Evolutionary conservation across 2,113 vertebrate species (phyloP).

Genomic region (Eonycteris spelaea): DNA sequence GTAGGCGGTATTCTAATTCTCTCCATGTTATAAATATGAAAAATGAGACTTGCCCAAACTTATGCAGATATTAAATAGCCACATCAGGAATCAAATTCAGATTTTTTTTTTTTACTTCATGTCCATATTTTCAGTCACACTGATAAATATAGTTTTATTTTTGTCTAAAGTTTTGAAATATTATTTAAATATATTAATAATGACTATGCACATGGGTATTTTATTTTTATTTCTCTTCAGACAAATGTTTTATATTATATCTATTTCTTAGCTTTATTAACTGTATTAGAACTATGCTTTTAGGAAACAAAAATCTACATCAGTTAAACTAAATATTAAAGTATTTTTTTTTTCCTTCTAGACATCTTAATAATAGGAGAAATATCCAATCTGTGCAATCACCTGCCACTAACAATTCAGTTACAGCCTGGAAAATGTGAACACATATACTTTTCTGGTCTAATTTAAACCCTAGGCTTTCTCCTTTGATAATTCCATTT

Average conservation of each 20-base stretch:
- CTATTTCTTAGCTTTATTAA: background rate
- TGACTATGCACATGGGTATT: background rate
- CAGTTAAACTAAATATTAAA: background rate
- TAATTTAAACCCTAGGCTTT: constrained; percentile 15
- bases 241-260: background rate
- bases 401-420: background rate
- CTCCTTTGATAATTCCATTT: background rate
- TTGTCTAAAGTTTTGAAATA: background rate
- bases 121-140: background rate
- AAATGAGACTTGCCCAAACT: background rate
- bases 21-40: background rate
- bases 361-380: background rate
- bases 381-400: background rate
- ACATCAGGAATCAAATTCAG: background rate
- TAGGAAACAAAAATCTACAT: background rate
- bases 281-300: background rate
- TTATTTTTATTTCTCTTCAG: background rate
- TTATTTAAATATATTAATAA: background rate
- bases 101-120: background rate
- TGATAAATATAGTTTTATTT: background rate
- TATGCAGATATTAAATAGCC: background rate
- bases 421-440: background rate
- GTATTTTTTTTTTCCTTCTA: background rate
- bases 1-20: background rate
- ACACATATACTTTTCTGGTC: background rate